These are phyloP conservation scores for Gerris lacustris DNA, from an alignment of 2,888 invertebrate species.

Conservation along the genomic window DNA sequence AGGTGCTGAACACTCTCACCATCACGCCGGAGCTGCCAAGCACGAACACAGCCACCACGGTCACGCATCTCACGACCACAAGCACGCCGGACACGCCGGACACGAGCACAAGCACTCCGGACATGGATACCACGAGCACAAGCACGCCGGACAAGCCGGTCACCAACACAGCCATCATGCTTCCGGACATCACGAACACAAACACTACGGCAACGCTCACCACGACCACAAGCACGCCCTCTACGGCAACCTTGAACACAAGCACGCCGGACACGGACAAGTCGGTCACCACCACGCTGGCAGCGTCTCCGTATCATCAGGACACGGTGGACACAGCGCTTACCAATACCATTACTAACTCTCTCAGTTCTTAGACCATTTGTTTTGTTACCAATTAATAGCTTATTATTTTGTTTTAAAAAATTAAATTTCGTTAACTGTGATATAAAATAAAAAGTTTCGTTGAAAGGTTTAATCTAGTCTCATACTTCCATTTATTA, in stretches of 20 bases:
- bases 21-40: conserved; percentile 31
- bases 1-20: conserved; percentile 33
- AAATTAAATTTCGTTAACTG: too few species aligned
- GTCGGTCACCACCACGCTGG: neutral
- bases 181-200: neutral
- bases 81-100: neutral
- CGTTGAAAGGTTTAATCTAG: too few species aligned
- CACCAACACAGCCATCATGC: neutral
- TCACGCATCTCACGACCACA: neutral
- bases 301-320: neutral
- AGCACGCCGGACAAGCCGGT: neutral
- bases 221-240: neutral
- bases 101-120: neutral
- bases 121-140: neutral
- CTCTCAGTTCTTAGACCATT: too few species aligned
- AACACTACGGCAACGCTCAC: neutral
- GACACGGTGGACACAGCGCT: neutral
- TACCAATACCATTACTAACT: neutral
- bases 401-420: too few species aligned
- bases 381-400: too few species aligned
- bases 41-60: neutral
- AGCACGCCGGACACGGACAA: neutral
- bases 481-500: too few species aligned
- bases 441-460: too few species aligned
- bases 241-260: neutral